phyloP scores from a whole-genome alignment of 2,113 vertebrate species.

The Rhodinocichla rosea region DNA sequence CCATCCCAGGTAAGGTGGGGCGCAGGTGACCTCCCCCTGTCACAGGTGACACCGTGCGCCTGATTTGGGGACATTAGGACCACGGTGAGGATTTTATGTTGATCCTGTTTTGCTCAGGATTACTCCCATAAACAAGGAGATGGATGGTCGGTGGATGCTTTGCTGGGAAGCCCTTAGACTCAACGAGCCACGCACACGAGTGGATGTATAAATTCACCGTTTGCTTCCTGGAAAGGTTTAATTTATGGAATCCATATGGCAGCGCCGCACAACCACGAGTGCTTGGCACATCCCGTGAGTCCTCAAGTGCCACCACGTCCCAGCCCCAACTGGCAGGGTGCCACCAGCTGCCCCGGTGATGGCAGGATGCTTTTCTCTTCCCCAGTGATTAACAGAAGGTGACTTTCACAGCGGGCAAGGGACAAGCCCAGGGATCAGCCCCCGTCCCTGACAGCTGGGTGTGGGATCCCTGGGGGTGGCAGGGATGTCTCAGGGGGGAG shows the following conservation, averaged over 20 bases:
- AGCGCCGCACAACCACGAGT: background rate
- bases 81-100: background rate
- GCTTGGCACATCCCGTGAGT: background rate
- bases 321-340: conserved; percentile 7
- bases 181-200: background rate
- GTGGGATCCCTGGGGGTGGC: background rate
- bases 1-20: rapidly evolving
- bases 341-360: background rate
- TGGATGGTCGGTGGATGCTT: background rate
- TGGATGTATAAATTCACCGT: conserved; percentile 19
- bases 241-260: conserved; percentile 75
- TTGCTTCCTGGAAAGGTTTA: conserved; percentile 62
- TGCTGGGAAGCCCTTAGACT: conserved; percentile 19
- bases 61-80: background rate
- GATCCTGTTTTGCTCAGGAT: background rate
- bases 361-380: background rate
- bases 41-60: rapidly evolving
- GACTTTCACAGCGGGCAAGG: background rate
- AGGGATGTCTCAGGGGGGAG: background rate
- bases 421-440: background rate
- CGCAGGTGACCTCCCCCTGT: rapidly evolving
- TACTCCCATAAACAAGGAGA: background rate
- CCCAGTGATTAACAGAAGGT: background rate
- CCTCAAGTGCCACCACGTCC: conserved; percentile 13
- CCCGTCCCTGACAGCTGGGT: background rate